phyloP scores from a whole-genome alignment of 1,140 invertebrate genomes.

The Aplysia californica region DNA sequence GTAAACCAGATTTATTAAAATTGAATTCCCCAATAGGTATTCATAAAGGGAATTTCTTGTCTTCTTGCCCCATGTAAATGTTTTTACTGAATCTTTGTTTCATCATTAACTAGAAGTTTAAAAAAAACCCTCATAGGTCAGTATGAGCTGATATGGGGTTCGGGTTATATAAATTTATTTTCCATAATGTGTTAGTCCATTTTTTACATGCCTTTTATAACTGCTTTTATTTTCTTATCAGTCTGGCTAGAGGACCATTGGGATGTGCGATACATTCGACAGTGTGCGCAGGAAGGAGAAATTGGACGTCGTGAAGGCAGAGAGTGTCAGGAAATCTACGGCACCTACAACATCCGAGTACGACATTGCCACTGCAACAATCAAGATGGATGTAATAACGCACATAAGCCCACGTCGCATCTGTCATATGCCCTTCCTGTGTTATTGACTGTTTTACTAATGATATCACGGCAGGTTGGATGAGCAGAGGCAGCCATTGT shows the following conservation, averaged over 20 bases:
- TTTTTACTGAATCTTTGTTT: background rate
- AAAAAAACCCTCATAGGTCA: background rate
- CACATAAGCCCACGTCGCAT: background rate
- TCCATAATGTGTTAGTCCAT: too few species aligned
- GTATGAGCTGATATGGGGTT: too few species aligned
- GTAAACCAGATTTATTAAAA: too few species aligned
- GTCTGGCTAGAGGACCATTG: constrained; percentile 63
- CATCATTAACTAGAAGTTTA: background rate
- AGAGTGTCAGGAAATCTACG: constrained; percentile 61
- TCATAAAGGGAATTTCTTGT: too few species aligned
- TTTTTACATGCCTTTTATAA: too few species aligned
- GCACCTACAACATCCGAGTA: constrained; percentile 63
- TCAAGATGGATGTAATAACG: constrained; percentile 66
- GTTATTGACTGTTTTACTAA: constrained; percentile 1
- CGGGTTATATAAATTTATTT: too few species aligned
- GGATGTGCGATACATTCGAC: constrained; percentile 64
- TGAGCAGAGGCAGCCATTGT: background rate
- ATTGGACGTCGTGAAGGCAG: constrained; percentile 64
- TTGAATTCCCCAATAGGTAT: too few species aligned
- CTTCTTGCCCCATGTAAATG: background rate
- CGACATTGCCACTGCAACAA: constrained; percentile 67
- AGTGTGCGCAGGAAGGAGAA: constrained; percentile 61
- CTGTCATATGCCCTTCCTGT: constrained; percentile 7
- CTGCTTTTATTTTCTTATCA: constrained; percentile 48
- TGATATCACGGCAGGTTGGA: background rate